Conservation (phyloP, 2,888 invertebrate species). For the Bedellia somnulentella region DNA sequence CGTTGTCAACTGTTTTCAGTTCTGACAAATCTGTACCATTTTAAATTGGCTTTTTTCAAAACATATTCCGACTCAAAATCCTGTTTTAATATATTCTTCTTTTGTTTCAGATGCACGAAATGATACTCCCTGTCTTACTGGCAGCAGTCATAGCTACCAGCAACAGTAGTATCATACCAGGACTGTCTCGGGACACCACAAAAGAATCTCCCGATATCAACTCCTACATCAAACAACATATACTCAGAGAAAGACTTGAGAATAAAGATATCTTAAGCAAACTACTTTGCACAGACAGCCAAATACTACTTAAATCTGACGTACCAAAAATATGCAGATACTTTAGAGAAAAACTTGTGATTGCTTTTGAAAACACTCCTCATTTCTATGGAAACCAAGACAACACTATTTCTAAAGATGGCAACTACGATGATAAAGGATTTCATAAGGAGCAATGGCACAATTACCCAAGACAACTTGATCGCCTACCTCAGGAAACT, state of each 20-base stretch:
- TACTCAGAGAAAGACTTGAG: slow-evolving; percentile 27
- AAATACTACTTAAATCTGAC: slow-evolving; percentile 12
- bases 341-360: neutral
- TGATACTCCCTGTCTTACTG: slow-evolving; percentile 30
- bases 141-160: slow-evolving; percentile 39
- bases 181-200: too few species aligned
- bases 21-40: too few species aligned
- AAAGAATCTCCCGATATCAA: too few species aligned
- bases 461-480: slow-evolving; percentile 41
- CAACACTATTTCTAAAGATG: slow-evolving; percentile 18
- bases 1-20: too few species aligned
- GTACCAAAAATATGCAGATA: slow-evolving; percentile 11
- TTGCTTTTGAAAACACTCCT: too few species aligned
- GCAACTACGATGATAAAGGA: slow-evolving; percentile 30
- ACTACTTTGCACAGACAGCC: slow-evolving; percentile 24
- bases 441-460: slow-evolving; percentile 44
- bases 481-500: slow-evolving; percentile 36
- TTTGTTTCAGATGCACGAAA: slow-evolving; percentile 44
- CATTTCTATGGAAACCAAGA: too few species aligned
- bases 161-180: slow-evolving; percentile 30
- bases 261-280: slow-evolving; percentile 23
- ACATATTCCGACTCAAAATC: too few species aligned
- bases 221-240: slow-evolving; percentile 39
- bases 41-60: too few species aligned
- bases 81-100: too few species aligned